Evolutionary conservation across 2,888 invertebrate species (phyloP), one percentile per base, ranked within the genome.

Genomic region (Trachelus troglodyta): DNA sequence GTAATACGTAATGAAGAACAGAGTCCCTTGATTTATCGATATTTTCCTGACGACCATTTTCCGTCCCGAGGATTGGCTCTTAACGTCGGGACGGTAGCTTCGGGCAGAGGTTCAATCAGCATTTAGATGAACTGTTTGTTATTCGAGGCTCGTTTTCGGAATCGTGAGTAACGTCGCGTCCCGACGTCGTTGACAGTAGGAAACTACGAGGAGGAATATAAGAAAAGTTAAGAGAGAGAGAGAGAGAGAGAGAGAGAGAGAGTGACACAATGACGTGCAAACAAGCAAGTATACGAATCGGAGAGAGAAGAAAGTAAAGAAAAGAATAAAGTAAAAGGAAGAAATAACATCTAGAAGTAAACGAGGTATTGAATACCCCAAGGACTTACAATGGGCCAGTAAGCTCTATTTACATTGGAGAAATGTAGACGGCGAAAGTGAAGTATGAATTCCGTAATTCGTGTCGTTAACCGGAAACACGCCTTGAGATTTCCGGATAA

Each of bases 251-350:
- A 37, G 40, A 37, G 11, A 35, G 1, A 40, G 15, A 40, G 4
- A 40, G 12, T 12, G 40, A 15, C 15, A 40, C 40, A 77, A 34
- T 74, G 71, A 69, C 34, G 69, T 23, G 69, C 68, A n/a, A 69
- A 76, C 34, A 75, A 78, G 30, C 30, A 56, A 76, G 35, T 75
- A 37, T 75, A 75, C 77, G 71, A 77, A 78, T 33, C 56, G 35
- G 56, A 73, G 75, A 76, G 73, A 74, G 75, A 73, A 75, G 68
- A 79, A 79, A n/a, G 73, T 40, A 6, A 78, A 73, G 73, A 35
- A 75, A 30, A n/a, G 56, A 74, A n/a, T 37, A 69, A 75, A 40
- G 23, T 23, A 23, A 40, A 40, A 40, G 6, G 6, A 40, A 40
- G 40, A 23, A 56, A 56, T 1, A 56, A 23, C 40, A 4, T 56